Evolutionary conservation across 2,797 vertebrate species (phyloP).

Genomic region (Hafferia zeledoni): DNA sequence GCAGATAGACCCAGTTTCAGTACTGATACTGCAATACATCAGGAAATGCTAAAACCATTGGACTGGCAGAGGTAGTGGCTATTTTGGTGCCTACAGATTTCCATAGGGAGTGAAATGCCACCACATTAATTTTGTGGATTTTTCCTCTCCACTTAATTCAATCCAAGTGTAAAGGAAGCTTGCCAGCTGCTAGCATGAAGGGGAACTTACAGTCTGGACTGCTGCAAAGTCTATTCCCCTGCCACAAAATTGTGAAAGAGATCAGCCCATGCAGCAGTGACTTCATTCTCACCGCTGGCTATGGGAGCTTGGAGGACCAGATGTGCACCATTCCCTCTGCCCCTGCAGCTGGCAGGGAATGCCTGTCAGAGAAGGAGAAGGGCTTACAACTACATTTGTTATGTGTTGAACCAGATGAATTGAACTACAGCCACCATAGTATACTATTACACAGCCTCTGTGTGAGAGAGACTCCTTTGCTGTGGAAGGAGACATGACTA

Average conservation of each 20-base stretch:
- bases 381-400: neutral
- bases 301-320: accelerated
- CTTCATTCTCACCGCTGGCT: accelerated
- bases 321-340: neutral
- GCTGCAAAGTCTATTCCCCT: neutral
- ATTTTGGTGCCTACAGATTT: conserved; percentile 28
- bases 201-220: neutral
- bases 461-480: neutral
- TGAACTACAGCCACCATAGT: neutral
- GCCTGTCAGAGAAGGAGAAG: neutral
- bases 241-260: neutral
- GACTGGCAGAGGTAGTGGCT: neutral
- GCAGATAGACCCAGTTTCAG: neutral
- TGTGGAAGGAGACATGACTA: too few species aligned
- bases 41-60: neutral
- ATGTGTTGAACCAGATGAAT: neutral
- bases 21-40: neutral
- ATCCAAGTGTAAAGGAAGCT: conserved; percentile 26
- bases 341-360: neutral
- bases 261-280: neutral
- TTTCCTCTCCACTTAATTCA: neutral
- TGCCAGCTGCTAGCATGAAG: neutral
- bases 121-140: conserved; percentile 9
- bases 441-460: neutral
- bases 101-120: conserved; percentile 21